Evolutionary conservation across 2,113 vertebrate species (phyloP), one percentile per base, ranked within the genome.

Genomic region (Burhinus bistriatus): DNA sequence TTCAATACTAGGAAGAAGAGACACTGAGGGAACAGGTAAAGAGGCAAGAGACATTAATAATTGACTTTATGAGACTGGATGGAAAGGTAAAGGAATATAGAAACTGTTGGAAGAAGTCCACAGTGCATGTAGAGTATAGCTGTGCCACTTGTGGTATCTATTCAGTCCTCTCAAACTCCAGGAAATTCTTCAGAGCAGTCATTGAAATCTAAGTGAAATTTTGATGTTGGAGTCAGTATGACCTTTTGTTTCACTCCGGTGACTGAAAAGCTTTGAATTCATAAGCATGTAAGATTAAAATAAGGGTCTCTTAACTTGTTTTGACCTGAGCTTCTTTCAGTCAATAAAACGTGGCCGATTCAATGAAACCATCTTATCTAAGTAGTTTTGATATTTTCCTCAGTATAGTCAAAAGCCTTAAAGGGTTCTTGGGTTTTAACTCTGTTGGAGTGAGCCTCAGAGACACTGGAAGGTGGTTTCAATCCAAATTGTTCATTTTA

Each of bases 131-230:
- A 10, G 23, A 54, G n/a, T 71, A 21, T 40, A 77, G 7, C 5
- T 7, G 6, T 54, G 29, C 27, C 1, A 14, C 21, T 57, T 65
- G 1, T n/a, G 58, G 6, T 0, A 0, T n/a, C 1, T 72, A 1
- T 19, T 40, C 6, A 55, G 29, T 42, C 19, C 32, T 15, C 14
- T 45, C 4, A 42, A 68, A 75, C 4, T 49, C 26, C 22, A 40
- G 42, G 44, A 72, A 76, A 14, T 40, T 30, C 26, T 86, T 85
- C 7, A 32, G 44, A 58, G 25, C 5, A 12, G 11, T 25, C 16
- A 6, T 1, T 49, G 71, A 90, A 92, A 69, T 73, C 16, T 22
- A 5, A 26, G 15, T 32, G 26, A 88, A 76, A 47, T 57, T 62
- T 34, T 9, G 26, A 16, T 17, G 6, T 36, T 73, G 76, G 36